Percentiles rank a stretch among this genome's conserved stretches.
Evolutionary conservation across 2,888 invertebrate species (phyloP).

Genomic region (Drosophila greeni): DNA sequence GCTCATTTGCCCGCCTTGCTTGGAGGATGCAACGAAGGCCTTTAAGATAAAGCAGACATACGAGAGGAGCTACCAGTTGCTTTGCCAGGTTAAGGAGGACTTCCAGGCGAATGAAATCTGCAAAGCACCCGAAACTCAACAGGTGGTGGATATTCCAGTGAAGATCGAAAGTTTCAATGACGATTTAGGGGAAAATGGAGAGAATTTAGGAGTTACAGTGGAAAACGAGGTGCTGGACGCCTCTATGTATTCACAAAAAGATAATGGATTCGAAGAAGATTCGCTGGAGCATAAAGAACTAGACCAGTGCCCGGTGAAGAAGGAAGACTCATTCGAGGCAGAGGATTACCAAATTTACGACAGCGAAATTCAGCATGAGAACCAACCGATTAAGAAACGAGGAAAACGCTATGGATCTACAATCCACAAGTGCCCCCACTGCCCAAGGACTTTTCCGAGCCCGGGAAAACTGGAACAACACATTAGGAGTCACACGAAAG

Average conservation of each 20-base stretch:
- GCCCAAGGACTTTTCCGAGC: not conserved
- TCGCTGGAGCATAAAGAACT: too few species aligned
- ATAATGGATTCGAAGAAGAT: too few species aligned
- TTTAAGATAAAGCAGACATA: not conserved
- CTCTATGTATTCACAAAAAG: too few species aligned
- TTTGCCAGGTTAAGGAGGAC: not conserved
- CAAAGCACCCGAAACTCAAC: not conserved
- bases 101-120: not conserved
- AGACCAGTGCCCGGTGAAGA: not conserved
- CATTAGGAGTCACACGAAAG: not conserved
- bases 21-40: not conserved
- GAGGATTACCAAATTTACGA: not conserved
- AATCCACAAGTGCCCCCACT: not conserved
- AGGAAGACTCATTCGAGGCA: not conserved
- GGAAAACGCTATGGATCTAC: not conserved
- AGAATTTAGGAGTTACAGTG: not conserved
- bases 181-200: too few species aligned
- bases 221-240: not conserved
- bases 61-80: not conserved
- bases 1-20: not conserved
- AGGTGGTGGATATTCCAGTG: too few species aligned
- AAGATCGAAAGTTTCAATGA: too few species aligned
- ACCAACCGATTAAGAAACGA: not conserved
- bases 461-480: not conserved
- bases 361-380: not conserved